Evolutionary conservation across 2,888 invertebrate species (phyloP), one percentile per base, ranked within the genome.

Genomic region (Dicyrtomina minuta): DNA sequence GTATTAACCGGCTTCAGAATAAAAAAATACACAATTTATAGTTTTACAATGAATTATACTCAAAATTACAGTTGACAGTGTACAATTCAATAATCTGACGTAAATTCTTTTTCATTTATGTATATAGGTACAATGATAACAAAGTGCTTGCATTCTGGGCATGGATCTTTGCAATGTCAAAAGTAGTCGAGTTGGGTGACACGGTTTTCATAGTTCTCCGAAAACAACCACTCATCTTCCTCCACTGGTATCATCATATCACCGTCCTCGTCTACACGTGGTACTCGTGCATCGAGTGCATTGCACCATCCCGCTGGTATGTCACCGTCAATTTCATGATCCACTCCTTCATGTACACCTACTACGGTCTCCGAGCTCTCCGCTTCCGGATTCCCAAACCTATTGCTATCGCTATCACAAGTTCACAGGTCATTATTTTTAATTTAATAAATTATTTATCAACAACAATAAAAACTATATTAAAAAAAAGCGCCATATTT

Each of bases 71-170:
- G n/a, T n/a, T n/a, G n/a, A n/a, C n/a, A n/a, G n/a, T n/a, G n/a
- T n/a, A n/a, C n/a, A n/a, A n/a, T n/a, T n/a, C n/a, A n/a, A n/a
- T n/a, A n/a, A n/a, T n/a, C n/a, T 49, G 49, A 12, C 17, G 49
- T 13, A 6, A 43, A 12, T 43, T 43, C 13, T 43, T n/a, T n/a
- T n/a, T n/a, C n/a, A n/a, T n/a, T n/a, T n/a, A n/a, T n/a, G n/a
- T n/a, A 53, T 22, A 6, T 22, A 91, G 91, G 81, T 94, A 93
- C 82, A 91, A 92, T 82, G 89, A 90, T 81, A 92, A 94, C 83
- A 90, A 91, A 79, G 96, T 96, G 60, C 91, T 93, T 76, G 96
- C 96, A 12, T 96, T 96, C 83, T 99, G 98, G 98, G 93, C 96
- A 76, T 93, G 90, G 88, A 89, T 96, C 87, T 99, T 99, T 84